Evolutionary conservation across 2,797 vertebrate genomes (phyloP).

Genomic region (Anniella stebbinsi): DNA sequence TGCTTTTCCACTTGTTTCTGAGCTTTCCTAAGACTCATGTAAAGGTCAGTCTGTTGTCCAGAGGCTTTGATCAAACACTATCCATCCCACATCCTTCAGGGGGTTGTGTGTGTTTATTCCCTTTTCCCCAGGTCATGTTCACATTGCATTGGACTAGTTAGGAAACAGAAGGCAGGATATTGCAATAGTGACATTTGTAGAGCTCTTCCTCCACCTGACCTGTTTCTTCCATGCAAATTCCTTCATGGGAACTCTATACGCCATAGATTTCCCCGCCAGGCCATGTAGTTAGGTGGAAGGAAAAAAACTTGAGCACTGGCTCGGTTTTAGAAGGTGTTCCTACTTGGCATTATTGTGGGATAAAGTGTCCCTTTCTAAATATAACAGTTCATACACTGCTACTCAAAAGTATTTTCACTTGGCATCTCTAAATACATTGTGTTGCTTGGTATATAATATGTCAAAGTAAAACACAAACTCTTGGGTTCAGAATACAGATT

Average conservation of each 20-base stretch:
- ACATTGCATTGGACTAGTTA: not conserved
- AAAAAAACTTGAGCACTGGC: not conserved
- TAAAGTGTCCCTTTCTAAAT: not conserved
- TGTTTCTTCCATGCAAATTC: not conserved
- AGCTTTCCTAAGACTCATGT: not conserved
- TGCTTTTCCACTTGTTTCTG: not conserved
- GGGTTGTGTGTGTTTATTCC: not conserved
- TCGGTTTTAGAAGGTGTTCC: not conserved
- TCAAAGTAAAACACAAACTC: not conserved
- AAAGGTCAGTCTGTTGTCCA: not conserved
- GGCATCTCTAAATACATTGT: not conserved
- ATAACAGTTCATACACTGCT: not conserved
- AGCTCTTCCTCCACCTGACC: not conserved
- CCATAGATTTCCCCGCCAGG: not conserved
- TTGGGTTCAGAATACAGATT: not conserved
- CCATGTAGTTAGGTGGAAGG: not conserved
- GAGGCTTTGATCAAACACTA: not conserved
- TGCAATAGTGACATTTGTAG: not conserved
- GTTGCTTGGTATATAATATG: not conserved
- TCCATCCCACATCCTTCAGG: not conserved
- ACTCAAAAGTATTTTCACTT: not conserved
- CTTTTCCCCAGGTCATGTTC: not conserved
- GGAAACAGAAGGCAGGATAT: slow-evolving; percentile 13
- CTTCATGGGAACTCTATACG: not conserved
- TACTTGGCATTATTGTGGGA: not conserved